phyloP scores from a whole-genome alignment of 2,888 invertebrate genomes.

The Agrochola litura region DNA sequence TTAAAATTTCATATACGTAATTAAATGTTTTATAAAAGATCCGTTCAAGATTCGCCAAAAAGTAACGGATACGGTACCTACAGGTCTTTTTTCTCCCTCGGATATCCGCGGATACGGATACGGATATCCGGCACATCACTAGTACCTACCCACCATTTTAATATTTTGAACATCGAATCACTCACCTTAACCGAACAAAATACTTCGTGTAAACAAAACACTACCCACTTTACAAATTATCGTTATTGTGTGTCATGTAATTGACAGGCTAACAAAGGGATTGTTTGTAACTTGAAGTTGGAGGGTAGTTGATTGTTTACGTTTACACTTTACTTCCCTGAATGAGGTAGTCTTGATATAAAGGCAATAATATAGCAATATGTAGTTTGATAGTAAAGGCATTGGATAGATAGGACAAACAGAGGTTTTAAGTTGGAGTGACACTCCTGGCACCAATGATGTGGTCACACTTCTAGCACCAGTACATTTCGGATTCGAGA shows the following conservation, averaged over 20 bases:
- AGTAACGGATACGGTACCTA: no score
- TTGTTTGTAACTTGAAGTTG: constrained; percentile 9
- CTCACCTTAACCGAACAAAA: constrained; percentile 12
- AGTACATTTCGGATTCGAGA: background rate
- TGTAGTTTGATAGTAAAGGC: background rate
- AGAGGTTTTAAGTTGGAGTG: background rate
- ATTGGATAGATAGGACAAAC: background rate
- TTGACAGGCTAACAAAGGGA: constrained; percentile 32
- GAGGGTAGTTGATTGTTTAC: constrained; percentile 26
- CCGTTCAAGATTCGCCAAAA: no score
- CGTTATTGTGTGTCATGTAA: constrained; percentile 3
- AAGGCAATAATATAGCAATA: background rate
- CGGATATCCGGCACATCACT: no score
- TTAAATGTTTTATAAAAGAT: no score
- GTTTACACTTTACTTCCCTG: background rate
- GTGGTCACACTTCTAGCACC: background rate
- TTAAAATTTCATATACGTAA: no score
- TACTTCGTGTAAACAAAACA: constrained; percentile 19
- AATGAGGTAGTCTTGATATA: background rate
- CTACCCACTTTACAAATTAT: constrained; percentile 40
- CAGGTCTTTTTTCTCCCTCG: no score
- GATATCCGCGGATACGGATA: no score
- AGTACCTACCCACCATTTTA: no score
- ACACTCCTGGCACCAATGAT: background rate
- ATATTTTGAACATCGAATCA: background rate